phyloP scores from a whole-genome alignment of 2,113 vertebrate genomes.

The Corvus hawaiiensis region DNA sequence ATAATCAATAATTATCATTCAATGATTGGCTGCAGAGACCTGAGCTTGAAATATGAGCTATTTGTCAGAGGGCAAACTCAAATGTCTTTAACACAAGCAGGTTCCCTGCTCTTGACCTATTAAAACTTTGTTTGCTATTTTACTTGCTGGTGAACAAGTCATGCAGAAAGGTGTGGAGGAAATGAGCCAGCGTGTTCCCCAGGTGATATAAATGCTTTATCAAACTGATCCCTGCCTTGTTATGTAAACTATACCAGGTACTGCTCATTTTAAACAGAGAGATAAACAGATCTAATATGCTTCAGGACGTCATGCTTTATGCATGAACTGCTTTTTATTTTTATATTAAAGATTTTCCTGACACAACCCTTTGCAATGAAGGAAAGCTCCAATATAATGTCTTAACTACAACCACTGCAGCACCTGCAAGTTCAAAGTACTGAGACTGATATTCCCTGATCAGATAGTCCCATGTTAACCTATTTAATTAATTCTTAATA shows the following conservation, averaged over 20 bases:
- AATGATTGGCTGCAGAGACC: constrained; percentile 47
- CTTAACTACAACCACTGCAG: constrained; percentile 56
- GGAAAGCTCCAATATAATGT: constrained; percentile 51
- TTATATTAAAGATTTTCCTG: constrained; percentile 75
- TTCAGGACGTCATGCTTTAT: constrained; percentile 81
- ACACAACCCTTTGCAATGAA: constrained; percentile 57
- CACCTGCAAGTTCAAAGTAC: constrained; percentile 60
- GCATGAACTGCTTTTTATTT: constrained; percentile 80
- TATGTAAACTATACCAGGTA: constrained; percentile 80
- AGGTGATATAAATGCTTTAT: constrained; percentile 80
- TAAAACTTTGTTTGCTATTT: constrained; percentile 80
- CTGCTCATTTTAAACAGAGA: constrained; percentile 76
- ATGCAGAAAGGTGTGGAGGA: constrained; percentile 76
- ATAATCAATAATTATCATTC: constrained; percentile 42
- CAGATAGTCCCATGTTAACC: constrained; percentile 54
- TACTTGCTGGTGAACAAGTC: constrained; percentile 70
- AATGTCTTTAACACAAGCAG: constrained; percentile 32
- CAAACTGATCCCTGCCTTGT: constrained; percentile 80
- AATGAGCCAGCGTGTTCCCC: constrained; percentile 73
- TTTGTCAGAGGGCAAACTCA: constrained; percentile 37
- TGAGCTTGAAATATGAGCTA: constrained; percentile 14
- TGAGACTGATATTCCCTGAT: constrained; percentile 59
- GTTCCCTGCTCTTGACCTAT: constrained; percentile 71
- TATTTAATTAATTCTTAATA: constrained; percentile 69
- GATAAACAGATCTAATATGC: constrained; percentile 83